Evolutionary conservation across 1,140 invertebrate species (phyloP), one percentile per base, ranked within the genome.

Genomic region (Drosophila funebris): DNA sequence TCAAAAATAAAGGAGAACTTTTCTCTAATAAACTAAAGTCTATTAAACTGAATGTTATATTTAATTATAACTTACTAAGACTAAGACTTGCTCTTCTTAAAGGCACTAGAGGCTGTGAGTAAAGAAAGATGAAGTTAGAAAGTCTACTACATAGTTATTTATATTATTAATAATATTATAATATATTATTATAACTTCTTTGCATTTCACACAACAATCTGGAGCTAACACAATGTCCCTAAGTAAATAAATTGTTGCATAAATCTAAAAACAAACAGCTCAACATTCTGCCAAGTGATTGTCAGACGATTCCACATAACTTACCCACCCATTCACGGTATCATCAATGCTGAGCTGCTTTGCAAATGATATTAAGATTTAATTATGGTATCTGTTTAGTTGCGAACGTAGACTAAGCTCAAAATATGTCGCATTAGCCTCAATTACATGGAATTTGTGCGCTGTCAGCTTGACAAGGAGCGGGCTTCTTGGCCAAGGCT

Each of bases 371-470:
- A 52, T 52, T 52, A 33, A 4, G 8, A 31, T 37, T 63, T 63
- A 67, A 67, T 67, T 67, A 60, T 58, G 33, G 48, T n/a, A 33
- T 20, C 24, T 16, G 33, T 27, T 13, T 52, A 24, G 22, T n/a
- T n/a, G 2, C 41, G n/a, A 22, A 3, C 57, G 14, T 36, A 2
- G 4, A 2, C 18, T 3, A 1, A 11, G 6, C 31, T 48, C 13
- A 3, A 37, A 41, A 22, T 29, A 63, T 37, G 37, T 48, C 18
- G 62, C 62, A 66, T 66, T 71, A 57, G 68, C 33, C 43, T 33
- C 61, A 71, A 71, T 71, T 66, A 56, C 58, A 33, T n/a, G 36
- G 14, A 36, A 37, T 53, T 33, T 66, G 50, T 56, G 68, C 68
- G 41, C 33, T 54, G 68, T 71, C 67, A 63, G 58, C 9, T 27